Evolutionary conservation across 2,888 invertebrate genomes (phyloP).

Genomic region (Leptopilina syphax): DNA sequence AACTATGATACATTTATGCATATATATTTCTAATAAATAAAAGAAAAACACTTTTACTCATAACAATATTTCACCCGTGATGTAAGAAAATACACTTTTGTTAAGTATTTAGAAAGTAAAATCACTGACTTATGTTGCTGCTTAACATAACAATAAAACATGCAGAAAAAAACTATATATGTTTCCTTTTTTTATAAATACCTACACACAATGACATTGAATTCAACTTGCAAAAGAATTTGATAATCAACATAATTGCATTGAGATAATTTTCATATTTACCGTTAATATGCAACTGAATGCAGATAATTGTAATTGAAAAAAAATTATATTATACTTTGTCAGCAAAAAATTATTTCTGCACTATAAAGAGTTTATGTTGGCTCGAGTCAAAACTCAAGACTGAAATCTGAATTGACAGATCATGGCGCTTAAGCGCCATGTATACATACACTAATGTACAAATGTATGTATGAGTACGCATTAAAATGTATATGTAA

Average conservation of each 20-base stretch:
- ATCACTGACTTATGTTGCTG: no score
- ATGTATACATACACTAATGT: not conserved
- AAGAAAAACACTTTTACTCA: no score
- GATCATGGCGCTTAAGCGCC: constrained; percentile 5
- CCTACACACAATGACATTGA: not conserved
- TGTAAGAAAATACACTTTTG: no score
- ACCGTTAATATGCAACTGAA: constrained; percentile 1
- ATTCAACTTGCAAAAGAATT: not conserved
- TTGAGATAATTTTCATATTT: not conserved
- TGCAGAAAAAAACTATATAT: not conserved
- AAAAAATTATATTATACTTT: not conserved
- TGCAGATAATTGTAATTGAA: not conserved
- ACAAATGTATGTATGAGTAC: not conserved
- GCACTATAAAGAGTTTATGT: not conserved
- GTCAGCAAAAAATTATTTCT: not conserved
- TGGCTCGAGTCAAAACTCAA: not conserved
- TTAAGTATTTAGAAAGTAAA: no score
- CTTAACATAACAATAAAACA: no score
- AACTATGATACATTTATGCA: no score
- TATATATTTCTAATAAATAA: no score
- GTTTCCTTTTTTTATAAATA: not conserved
- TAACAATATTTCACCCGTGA: no score
- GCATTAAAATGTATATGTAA: not conserved
- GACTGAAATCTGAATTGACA: not conserved
- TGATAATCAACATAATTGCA: not conserved